These are phyloP conservation scores for Nothura maculosa DNA, from an alignment of 2,797 vertebrate species.

Conservation along the genomic window DNA sequence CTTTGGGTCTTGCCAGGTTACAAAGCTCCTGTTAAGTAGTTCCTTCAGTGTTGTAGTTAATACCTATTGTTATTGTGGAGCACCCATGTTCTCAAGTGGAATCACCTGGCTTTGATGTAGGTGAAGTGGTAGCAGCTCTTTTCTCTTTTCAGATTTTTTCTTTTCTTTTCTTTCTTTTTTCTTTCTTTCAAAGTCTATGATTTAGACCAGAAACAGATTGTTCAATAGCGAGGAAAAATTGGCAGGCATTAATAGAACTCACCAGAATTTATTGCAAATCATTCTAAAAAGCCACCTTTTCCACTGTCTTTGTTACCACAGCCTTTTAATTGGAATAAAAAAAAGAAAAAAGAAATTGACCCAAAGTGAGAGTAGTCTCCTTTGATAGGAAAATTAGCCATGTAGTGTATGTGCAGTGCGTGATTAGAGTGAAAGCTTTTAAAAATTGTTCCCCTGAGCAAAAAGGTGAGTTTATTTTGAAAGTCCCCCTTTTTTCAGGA, in stretches of 20 bases:
- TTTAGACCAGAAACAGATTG: not conserved
- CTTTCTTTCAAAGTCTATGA: not conserved
- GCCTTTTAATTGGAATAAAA: not conserved
- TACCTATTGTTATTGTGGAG: conserved; percentile 65
- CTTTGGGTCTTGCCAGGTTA: conserved; percentile 62
- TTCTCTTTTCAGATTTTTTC: not conserved
- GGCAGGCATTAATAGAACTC: not conserved
- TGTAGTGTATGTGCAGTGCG: not conserved
- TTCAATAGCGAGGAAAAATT: not conserved
- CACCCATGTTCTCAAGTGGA: not conserved
- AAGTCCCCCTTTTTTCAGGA: not conserved
- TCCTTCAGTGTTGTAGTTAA: not conserved
- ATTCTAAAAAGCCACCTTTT: not conserved
- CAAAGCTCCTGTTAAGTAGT: conserved; percentile 39
- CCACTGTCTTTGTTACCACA: not conserved
- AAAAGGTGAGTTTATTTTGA: not conserved
- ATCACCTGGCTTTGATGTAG: conserved; percentile 73
- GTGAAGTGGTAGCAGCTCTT: not conserved
- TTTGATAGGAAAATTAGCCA: not conserved
- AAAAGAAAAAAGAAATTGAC: not conserved
- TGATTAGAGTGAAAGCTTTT: not conserved
- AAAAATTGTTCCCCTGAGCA: not conserved
- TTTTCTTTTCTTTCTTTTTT: accelerated
- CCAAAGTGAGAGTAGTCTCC: not conserved
- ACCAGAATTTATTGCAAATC: not conserved